Base-by-base conservation (phyloP, 2,797 vertebrate species). In the Morus bassanus region DNA sequence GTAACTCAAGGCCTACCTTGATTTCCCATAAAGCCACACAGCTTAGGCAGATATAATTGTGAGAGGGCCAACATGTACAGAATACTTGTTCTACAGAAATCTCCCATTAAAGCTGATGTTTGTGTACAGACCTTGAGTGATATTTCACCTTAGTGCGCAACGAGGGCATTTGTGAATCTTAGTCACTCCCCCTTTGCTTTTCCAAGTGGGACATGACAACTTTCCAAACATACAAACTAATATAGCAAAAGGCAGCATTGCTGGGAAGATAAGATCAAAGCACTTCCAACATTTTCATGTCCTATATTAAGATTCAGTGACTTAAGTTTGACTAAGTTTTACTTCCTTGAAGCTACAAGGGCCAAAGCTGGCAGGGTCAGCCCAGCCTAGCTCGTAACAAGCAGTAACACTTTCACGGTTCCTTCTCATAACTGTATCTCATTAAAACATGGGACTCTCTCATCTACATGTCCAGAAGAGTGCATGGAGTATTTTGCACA, bases 391-490 rank as follows among this genome's bases (percentile, higher is more conserved):
- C 10, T 78, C 11, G 31, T 35, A 86, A 59, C 16, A 88, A 27
- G 35, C 0, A 60, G 5, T 14, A 88, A 88, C 4, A 45, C 3
- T 31, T 45, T 8, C 45, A 45, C 7, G 4, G 4, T 15, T 72
- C 30, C 21, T 64, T 75, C n/a, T 60, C 0, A 0, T 13, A 60
- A 3, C 17, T 3, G 1, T 16, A 45, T n/a, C 31, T 69, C 28
- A 39, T 28, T 4, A 27, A 88, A 91, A 72, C 2, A 12, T 1
- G 3, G 7, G 12, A 39, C 11, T 39, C 57, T 77, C 27, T 79
- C n/a, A 59, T 5, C 14, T 18, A 45, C 4, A 21, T 1, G 5
- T 60, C 25, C 65, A 81, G 16, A 75, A 64, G 46, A 56, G 6
- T 33, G 5, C 25, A 76, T 4, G 5, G 16, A 19, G 7, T 63